Percentiles rank a stretch among this genome's conserved stretches.
These are phyloP conservation scores for Yponomeuta evonymella DNA, from an alignment of 2,888 invertebrate species.

Conservation along the genomic window DNA sequence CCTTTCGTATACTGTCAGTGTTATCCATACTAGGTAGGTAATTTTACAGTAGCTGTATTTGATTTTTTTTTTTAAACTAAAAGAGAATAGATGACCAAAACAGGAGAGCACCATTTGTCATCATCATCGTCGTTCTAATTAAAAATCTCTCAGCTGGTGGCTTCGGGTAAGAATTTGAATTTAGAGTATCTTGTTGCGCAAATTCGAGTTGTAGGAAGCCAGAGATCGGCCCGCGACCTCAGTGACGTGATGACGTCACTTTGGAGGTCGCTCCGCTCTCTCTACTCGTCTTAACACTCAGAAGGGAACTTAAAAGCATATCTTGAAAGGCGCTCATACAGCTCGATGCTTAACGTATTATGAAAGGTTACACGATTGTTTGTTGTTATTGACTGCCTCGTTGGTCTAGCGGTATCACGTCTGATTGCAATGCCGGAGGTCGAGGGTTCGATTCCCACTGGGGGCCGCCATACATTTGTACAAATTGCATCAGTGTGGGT, in stretches of 20 bases:
- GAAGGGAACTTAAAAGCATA: not conserved
- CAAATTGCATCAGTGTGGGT: no score
- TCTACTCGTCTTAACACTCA: constrained; percentile 26
- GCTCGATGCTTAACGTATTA: no score
- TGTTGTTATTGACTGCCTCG: no score
- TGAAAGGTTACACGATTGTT: no score
- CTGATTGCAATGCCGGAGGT: no score
- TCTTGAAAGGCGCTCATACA: no score
- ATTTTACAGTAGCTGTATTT: not conserved
- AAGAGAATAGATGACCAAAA: not conserved
- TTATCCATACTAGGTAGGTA: no score
- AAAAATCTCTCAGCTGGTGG: not conserved
- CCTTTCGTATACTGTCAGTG: no score
- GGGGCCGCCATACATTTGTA: no score
- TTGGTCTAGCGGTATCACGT: no score
- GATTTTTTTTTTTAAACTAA: not conserved
- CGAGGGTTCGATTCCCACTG: no score
- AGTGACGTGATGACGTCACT: constrained; percentile 63
- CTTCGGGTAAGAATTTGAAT: constrained; percentile 3
- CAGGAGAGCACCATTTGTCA: not conserved
- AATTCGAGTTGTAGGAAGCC: constrained; percentile 43
- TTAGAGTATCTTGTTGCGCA: constrained; percentile 4
- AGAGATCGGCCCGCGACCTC: constrained; percentile 41
- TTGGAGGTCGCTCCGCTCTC: constrained; percentile 42
- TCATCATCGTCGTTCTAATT: not conserved